phyloP scores from a whole-genome alignment of 2,113 vertebrate genomes.

The Nesoenas mayeri region DNA sequence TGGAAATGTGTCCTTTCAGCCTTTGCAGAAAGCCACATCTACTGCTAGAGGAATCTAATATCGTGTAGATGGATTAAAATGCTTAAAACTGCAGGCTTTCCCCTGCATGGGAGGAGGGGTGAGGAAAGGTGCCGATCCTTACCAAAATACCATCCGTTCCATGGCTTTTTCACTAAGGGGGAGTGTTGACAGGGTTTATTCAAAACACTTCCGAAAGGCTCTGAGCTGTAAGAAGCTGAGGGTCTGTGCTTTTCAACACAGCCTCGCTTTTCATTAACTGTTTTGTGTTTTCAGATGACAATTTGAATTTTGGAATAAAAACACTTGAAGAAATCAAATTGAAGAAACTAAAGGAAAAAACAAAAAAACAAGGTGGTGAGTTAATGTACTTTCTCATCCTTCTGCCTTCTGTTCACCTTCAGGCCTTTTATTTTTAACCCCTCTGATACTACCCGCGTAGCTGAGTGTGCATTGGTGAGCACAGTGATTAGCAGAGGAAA shows the following conservation, averaged over 20 bases:
- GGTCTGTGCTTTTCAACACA: neutral
- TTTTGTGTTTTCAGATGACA: slow-evolving; percentile 74
- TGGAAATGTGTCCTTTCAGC: neutral
- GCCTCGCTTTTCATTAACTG: neutral
- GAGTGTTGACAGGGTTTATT: neutral
- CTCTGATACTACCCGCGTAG: neutral
- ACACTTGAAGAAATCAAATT: slow-evolving; percentile 91
- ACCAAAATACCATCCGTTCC: neutral
- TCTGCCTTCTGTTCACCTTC: neutral
- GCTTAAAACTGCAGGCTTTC: neutral
- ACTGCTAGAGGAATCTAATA: neutral
- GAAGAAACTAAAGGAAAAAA: slow-evolving; percentile 88
- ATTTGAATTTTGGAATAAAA: slow-evolving; percentile 90
- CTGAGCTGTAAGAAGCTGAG: neutral
- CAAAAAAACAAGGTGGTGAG: slow-evolving; percentile 82
- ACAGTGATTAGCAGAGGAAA: neutral
- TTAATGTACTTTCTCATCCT: neutral
- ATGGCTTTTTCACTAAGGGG: neutral
- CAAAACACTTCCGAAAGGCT: neutral
- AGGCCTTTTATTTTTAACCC: neutral
- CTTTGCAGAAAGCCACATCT: neutral
- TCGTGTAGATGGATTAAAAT: neutral
- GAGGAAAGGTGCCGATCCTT: neutral
- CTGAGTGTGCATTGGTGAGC: neutral
- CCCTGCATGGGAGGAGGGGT: neutral